Conservation (phyloP, 2,797 vertebrate species). For the Melanotaenia nigrans region DNA sequence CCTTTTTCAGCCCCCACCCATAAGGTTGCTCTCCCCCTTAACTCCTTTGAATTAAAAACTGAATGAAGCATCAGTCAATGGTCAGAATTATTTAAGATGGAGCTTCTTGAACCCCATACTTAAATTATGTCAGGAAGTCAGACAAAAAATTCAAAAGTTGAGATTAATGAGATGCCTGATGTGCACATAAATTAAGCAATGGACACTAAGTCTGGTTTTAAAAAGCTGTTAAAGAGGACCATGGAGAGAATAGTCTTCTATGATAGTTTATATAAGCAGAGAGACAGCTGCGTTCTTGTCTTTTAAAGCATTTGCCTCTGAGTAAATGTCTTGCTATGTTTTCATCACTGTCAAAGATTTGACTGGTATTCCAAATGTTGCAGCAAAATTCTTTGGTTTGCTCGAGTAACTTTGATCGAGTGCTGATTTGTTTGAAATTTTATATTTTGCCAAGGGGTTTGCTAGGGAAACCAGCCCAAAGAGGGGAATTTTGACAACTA, state of each 20-base stretch:
- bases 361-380: conserved; percentile 45
- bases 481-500: not conserved
- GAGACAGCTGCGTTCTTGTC: conserved; percentile 38
- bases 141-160: conserved; percentile 30
- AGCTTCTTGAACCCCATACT: conserved; percentile 33
- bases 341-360: conserved; percentile 53
- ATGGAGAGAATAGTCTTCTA: conserved; percentile 13
- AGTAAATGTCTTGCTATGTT: conserved; percentile 54
- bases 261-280: conserved; percentile 22
- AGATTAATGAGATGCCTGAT: conserved; percentile 45
- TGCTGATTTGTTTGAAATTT: conserved; percentile 28
- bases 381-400: conserved; percentile 14
- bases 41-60: conserved; percentile 49
- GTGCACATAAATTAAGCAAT: conserved; percentile 45
- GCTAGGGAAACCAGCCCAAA: conserved; percentile 15
- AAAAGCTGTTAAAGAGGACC: conserved; percentile 18
- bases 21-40: conserved; percentile 25
- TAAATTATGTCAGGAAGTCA: conserved; percentile 37
- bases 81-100: conserved; percentile 43
- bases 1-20: conserved; percentile 31
- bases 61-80: conserved; percentile 38
- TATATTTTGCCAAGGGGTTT: not conserved
- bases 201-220: conserved; percentile 20
- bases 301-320: conserved; percentile 49
- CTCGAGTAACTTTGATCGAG: conserved; percentile 27